These are phyloP conservation scores for Ceriagrion tenellum DNA, from an alignment of 2,888 invertebrate species.

Conservation along the genomic window DNA sequence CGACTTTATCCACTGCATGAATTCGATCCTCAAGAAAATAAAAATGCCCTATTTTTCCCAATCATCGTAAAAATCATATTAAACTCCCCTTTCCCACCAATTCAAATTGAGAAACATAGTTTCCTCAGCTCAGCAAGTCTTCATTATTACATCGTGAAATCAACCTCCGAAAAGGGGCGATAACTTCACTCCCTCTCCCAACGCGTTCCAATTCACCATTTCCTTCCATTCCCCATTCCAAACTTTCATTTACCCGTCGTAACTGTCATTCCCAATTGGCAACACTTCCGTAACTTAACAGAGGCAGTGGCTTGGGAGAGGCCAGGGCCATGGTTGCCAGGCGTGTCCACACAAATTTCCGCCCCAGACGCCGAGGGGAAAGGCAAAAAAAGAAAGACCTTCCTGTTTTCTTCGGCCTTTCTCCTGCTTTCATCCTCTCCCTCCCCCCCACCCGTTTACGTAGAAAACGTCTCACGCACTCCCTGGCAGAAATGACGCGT, in stretches of 20 bases:
- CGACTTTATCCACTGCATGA: too few relatives aligned
- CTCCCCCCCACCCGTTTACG: background rate
- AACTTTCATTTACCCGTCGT: constrained; percentile 55
- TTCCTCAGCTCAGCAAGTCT: too few relatives aligned
- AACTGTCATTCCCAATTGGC: constrained; percentile 51
- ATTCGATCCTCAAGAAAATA: too few relatives aligned
- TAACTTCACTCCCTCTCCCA: background rate
- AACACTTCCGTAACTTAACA: constrained; percentile 42
- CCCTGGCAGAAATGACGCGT: background rate
- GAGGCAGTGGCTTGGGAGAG: background rate
- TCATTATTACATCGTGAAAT: constrained; percentile 28
- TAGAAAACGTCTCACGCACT: background rate
- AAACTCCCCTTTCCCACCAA: too few relatives aligned
- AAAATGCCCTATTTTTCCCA: too few relatives aligned
- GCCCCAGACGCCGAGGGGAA: background rate
- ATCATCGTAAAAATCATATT: too few relatives aligned
- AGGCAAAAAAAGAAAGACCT: background rate
- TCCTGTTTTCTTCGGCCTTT: background rate
- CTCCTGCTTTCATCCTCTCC: background rate
- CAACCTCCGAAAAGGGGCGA: background rate
- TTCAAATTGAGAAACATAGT: too few relatives aligned
- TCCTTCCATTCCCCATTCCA: background rate
- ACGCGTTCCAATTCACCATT: background rate
- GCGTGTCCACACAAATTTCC: background rate
- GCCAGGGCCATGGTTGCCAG: background rate